A percentile compares a stretch with the other conserved stretches of the same genome.
Evolutionary conservation across 2,797 vertebrate species (phyloP).

Genomic region (Parauchenoglanis punctatus): DNA sequence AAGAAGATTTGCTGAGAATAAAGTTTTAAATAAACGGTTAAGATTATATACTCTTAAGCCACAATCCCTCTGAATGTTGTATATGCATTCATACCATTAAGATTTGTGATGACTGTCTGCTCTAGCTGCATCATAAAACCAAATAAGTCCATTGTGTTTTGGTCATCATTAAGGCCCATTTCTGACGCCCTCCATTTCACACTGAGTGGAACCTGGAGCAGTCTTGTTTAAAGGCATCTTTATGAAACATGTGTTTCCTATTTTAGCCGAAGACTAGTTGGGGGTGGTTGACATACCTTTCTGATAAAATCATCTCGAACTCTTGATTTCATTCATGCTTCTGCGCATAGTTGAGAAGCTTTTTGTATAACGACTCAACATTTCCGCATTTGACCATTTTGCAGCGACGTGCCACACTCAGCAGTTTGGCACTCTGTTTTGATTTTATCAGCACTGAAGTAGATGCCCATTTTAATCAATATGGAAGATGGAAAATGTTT

Average conservation of each 20-base stretch:
- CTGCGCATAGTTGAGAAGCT: constrained; percentile 22
- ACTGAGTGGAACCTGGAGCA: constrained; percentile 1
- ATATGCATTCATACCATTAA: neutral
- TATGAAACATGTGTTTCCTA: constrained; percentile 48
- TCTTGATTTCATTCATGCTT: constrained; percentile 34
- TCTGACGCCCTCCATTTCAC: neutral
- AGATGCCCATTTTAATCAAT: constrained; percentile 51
- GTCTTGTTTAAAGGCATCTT: constrained; percentile 35
- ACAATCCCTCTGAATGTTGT: neutral
- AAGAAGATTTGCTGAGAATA: neutral
- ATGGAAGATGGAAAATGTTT: constrained; percentile 53
- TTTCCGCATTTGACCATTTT: constrained; percentile 24
- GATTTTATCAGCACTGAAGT: constrained; percentile 40
- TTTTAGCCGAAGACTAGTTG: constrained; percentile 29
- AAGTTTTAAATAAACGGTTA: neutral
- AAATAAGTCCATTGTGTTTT: constrained; percentile 1
- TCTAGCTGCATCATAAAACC: neutral
- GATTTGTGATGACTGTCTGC: neutral
- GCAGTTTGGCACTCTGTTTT: constrained; percentile 34
- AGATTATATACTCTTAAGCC: no score
- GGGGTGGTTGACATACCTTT: constrained; percentile 32
- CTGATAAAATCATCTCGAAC: constrained; percentile 34
- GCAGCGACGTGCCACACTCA: constrained; percentile 27
- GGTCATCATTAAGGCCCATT: neutral
- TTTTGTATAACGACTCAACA: neutral